phyloP scores from a whole-genome alignment of 2,113 vertebrate genomes.

The Sitta europaea region DNA sequence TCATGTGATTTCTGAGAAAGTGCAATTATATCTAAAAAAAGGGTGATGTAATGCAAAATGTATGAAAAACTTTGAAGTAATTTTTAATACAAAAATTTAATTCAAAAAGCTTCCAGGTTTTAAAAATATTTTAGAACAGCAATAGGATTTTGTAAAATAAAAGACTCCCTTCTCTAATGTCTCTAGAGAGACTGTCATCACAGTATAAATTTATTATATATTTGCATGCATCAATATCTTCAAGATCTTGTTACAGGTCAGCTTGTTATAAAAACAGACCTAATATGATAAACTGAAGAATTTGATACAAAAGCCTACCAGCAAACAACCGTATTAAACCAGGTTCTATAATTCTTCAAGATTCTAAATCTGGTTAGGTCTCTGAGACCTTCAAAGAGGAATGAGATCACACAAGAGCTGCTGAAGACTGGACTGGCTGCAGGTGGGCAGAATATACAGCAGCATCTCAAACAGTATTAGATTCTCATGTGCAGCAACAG shows the following conservation, averaged over 20 bases:
- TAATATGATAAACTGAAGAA: not conserved
- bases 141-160: not conserved
- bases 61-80: not conserved
- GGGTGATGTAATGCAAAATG: not conserved
- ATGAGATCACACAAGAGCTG: not conserved
- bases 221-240: not conserved
- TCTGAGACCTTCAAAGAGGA: not conserved
- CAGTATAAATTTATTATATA: not conserved
- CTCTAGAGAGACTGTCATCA: not conserved
- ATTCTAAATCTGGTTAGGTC: not conserved
- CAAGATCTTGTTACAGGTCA: not conserved
- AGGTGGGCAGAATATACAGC: not conserved
- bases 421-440: not conserved
- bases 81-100: not conserved
- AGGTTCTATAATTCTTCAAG: too few relatives aligned
- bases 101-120: accelerated
- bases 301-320: not conserved
- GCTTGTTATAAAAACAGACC: not conserved
- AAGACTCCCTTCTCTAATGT: not conserved
- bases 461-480: not conserved
- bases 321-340: not conserved
- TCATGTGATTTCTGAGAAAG: not conserved
- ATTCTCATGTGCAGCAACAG: not conserved
- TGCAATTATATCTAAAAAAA: not conserved
- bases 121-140: not conserved